Evolutionary conservation across 37 sponge, comb jelly and placozoan species (phyloP).

Genomic region (Ephydatia muelleri): DNA sequence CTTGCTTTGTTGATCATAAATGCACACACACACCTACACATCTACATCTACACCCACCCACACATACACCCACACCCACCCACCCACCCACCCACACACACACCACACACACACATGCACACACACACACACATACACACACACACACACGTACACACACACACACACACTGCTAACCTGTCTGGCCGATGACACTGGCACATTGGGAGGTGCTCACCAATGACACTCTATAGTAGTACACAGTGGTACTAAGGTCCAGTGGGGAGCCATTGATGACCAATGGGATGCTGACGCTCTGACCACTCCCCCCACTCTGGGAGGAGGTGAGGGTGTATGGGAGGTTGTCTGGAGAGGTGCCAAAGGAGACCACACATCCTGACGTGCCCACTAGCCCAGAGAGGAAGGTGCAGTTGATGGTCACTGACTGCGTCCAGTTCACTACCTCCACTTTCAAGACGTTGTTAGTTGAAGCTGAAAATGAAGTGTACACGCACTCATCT

Average conservation of each 20-base stretch:
- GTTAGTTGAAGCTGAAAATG: background rate
- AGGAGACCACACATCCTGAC: background rate
- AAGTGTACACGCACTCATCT: background rate
- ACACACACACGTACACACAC: too few relatives aligned
- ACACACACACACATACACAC: background rate
- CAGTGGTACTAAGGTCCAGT: background rate
- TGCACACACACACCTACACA: too few relatives aligned
- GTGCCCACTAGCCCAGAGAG: background rate
- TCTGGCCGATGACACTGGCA: background rate
- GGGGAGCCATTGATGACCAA: background rate
- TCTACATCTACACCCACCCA: too few relatives aligned
- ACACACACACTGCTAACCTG: background rate
- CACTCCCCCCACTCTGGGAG: slow-evolving; percentile 1
- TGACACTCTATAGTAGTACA: background rate
- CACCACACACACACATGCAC: background rate
- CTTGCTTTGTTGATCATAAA: too few relatives aligned
- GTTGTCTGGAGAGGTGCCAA: background rate
- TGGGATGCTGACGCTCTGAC: background rate
- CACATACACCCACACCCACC: too few relatives aligned
- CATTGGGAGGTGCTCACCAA: background rate
- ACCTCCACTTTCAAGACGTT: background rate
- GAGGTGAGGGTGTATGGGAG: background rate
- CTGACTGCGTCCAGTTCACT: background rate
- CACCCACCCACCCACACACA: too few relatives aligned
- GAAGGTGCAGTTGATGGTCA: background rate